phyloP scores from a whole-genome alignment of 2,888 invertebrate species.

The Acrobasis suavella region DNA sequence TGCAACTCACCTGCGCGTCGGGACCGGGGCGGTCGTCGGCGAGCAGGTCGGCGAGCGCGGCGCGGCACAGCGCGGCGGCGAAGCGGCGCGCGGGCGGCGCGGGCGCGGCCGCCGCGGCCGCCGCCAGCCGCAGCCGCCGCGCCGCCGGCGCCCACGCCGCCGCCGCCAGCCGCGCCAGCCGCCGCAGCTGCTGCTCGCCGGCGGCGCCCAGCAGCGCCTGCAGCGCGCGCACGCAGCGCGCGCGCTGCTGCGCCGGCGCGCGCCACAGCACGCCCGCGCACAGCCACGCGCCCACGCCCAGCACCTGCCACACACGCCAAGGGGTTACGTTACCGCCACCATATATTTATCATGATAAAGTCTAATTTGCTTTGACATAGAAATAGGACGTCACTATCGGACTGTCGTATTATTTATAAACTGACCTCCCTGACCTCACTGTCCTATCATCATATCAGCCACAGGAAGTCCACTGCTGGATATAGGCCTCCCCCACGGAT shows the following conservation, averaged over 20 bases:
- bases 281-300: slow-evolving; percentile 24
- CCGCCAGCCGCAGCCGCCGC: neutral
- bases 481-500: too few relatives aligned
- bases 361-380: too few relatives aligned
- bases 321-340: too few relatives aligned
- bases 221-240: neutral
- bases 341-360: too few relatives aligned
- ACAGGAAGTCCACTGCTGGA: too few relatives aligned
- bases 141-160: neutral
- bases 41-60: slow-evolving; percentile 25
- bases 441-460: too few relatives aligned
- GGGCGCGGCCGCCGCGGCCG: neutral
- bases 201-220: slow-evolving; percentile 9
- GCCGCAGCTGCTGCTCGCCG: slow-evolving; percentile 4
- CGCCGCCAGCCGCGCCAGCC: neutral
- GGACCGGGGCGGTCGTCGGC: too few relatives aligned
- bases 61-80: slow-evolving; percentile 25
- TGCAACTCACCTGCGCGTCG: too few relatives aligned
- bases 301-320: slow-evolving; percentile 1
- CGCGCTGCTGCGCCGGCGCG: neutral
- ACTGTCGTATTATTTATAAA: too few relatives aligned
- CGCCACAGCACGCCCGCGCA: slow-evolving; percentile 1
- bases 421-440: too few relatives aligned
- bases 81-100: neutral
- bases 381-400: too few relatives aligned